Evolutionary conservation across 2,797 vertebrate genomes (phyloP).

Genomic region (Gymnopithys bicolor): DNA sequence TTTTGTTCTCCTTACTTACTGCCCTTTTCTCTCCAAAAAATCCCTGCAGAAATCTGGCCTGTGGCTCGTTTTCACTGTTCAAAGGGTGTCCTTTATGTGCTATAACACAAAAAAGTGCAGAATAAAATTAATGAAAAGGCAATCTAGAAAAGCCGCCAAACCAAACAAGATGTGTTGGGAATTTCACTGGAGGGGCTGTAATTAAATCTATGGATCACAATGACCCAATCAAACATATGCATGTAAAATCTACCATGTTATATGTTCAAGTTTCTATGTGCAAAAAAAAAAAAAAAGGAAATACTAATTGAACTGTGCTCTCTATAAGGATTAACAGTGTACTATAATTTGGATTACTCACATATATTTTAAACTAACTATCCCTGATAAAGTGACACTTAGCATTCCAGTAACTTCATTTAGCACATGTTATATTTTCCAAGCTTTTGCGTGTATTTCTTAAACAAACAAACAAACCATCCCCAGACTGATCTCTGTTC

Average conservation of each 20-base stretch:
- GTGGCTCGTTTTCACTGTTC: conserved; percentile 37
- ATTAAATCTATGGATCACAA: conserved; percentile 50
- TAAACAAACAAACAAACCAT: conserved; percentile 19
- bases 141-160: conserved; percentile 62
- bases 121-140: conserved; percentile 54
- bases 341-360: not conserved
- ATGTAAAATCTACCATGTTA: conserved; percentile 32
- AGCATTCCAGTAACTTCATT: not conserved
- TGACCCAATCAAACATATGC: conserved; percentile 54
- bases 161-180: conserved; percentile 55
- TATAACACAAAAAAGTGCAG: conserved; percentile 48
- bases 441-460: conserved; percentile 39
- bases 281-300: not conserved
- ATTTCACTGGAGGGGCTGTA: conserved; percentile 40
- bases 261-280: conserved; percentile 19
- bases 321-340: not conserved
- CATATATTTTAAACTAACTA: conserved; percentile 44
- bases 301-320: conserved; percentile 6
- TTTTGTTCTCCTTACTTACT: conserved; percentile 2
- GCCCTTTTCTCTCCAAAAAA: not conserved
- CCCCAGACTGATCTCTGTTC: conserved; percentile 25
- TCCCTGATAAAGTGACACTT: not conserved
- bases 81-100: conserved; percentile 61
- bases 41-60: conserved; percentile 38
- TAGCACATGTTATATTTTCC: conserved; percentile 34